phyloP scores from a whole-genome alignment of 1,140 invertebrate genomes.

The Pissodes strobi region DNA sequence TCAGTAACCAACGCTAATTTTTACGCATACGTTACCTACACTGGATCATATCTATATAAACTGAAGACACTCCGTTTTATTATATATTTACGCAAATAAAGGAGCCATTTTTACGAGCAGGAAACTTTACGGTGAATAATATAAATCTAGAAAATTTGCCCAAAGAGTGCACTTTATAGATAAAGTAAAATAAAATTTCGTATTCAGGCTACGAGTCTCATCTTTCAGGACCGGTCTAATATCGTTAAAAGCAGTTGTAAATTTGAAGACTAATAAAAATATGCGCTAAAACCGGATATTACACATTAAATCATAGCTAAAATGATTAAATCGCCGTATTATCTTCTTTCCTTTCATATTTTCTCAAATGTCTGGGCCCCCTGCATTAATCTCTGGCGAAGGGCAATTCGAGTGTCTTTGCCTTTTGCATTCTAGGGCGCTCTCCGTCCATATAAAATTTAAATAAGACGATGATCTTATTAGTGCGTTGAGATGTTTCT shows the following conservation, averaged over 20 bases:
- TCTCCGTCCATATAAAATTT: neutral
- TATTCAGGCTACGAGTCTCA: slow-evolving; percentile 28
- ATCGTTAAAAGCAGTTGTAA: slow-evolving; percentile 33
- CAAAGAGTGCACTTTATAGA: slow-evolving; percentile 22
- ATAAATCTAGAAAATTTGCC: neutral
- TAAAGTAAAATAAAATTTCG: slow-evolving; percentile 27
- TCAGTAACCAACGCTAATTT: no score
- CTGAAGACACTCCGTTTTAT: no score
- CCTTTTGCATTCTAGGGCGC: slow-evolving; percentile 4
- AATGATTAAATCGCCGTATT: slow-evolving; percentile 26
- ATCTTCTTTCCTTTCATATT: slow-evolving; percentile 24
- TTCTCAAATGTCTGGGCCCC: neutral
- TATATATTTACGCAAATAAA: neutral
- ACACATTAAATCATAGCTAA: slow-evolving; percentile 24
- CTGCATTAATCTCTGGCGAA: slow-evolving; percentile 5
- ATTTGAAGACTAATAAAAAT: slow-evolving; percentile 28
- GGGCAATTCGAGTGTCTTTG: neutral
- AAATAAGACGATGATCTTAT: neutral
- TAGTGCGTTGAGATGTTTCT: no score
- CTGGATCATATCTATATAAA: no score
- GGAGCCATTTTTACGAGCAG: neutral
- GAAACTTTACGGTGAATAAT: neutral
- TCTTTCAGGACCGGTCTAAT: slow-evolving; percentile 26
- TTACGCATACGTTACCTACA: no score
- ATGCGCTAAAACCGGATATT: slow-evolving; percentile 21